Evolutionary conservation across 2,888 invertebrate species (phyloP).

Genomic region (Drosophila multiciliata): DNA sequence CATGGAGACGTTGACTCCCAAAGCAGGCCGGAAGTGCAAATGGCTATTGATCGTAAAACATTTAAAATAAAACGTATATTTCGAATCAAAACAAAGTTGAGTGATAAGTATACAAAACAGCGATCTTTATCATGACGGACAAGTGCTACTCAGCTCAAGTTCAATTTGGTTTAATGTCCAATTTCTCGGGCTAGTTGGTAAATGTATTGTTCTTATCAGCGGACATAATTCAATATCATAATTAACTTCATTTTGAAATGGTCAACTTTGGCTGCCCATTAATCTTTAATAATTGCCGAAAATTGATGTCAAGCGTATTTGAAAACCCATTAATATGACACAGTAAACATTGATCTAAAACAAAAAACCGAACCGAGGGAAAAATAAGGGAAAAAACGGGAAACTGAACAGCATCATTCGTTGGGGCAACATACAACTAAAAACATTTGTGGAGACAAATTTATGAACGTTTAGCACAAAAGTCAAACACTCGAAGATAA

Average conservation of each 20-base stretch:
- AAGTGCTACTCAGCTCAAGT: constrained; percentile 22
- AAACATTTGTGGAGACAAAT: constrained; percentile 78
- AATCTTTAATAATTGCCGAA: constrained; percentile 80
- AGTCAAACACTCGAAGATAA: constrained; percentile 80
- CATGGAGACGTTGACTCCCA: constrained; percentile 17
- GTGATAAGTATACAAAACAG: neutral
- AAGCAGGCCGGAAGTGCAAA: constrained; percentile 59
- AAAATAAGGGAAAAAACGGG: constrained; percentile 20
- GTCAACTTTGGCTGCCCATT: constrained; percentile 66
- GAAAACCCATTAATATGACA: constrained; percentile 68
- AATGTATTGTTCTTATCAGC: constrained; percentile 42
- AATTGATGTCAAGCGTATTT: constrained; percentile 78
- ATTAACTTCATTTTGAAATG: constrained; percentile 55
- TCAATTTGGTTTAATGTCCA: constrained; percentile 33
- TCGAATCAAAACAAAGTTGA: neutral
- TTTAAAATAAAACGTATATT: constrained; percentile 8
- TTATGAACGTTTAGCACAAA: constrained; percentile 82
- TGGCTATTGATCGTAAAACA: constrained; percentile 40
- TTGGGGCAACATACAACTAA: constrained; percentile 49
- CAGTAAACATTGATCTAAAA: constrained; percentile 55
- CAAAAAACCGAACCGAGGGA: neutral
- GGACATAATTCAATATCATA: constrained; percentile 59
- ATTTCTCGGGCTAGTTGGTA: constrained; percentile 53
- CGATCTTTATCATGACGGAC: constrained; percentile 5
- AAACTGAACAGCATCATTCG: constrained; percentile 46